Evolutionary conservation across 2,113 vertebrate genomes (phyloP).

Genomic region (Illadopsis cleaveri): DNA sequence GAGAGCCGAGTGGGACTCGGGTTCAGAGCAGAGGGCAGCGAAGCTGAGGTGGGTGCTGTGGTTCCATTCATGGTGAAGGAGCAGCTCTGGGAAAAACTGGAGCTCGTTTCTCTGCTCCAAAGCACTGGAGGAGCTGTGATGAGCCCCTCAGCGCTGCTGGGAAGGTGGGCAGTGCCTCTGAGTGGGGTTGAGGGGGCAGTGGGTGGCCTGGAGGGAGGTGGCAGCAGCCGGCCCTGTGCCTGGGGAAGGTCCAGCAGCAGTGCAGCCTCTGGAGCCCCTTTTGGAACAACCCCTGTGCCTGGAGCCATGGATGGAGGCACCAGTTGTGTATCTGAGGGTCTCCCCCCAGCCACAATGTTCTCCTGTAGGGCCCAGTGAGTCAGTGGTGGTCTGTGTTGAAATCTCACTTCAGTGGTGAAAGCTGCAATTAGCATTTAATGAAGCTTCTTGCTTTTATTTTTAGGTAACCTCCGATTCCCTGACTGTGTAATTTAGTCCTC

Average conservation of each 20-base stretch:
- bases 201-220: not conserved
- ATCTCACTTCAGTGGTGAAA: conserved; percentile 70
- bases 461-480: conserved; percentile 79
- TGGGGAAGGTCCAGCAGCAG: not conserved
- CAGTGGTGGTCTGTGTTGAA: conserved; percentile 60
- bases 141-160: not conserved
- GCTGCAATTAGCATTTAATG: conserved; percentile 82
- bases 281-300: not conserved
- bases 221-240: rapidly evolving
- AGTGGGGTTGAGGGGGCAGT: rapidly evolving
- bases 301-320: not conserved
- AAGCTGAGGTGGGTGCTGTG: not conserved
- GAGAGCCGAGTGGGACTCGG: rapidly evolving
- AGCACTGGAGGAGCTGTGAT: not conserved
- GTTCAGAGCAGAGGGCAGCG: not conserved
- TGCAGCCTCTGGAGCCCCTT: not conserved
- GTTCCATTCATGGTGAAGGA: rapidly evolving
- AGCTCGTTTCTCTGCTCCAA: rapidly evolving
- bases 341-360: not conserved
- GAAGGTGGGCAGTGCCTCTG: not conserved
- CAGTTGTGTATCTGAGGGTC: not conserved
- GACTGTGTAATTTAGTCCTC: conserved; percentile 78
- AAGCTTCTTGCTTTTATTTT: conserved; percentile 82
- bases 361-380: not conserved
- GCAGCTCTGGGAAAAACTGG: not conserved